These are phyloP conservation scores for Chelonia mydas DNA, from an alignment of 2,797 vertebrate genomes.

Conservation along the genomic window DNA sequence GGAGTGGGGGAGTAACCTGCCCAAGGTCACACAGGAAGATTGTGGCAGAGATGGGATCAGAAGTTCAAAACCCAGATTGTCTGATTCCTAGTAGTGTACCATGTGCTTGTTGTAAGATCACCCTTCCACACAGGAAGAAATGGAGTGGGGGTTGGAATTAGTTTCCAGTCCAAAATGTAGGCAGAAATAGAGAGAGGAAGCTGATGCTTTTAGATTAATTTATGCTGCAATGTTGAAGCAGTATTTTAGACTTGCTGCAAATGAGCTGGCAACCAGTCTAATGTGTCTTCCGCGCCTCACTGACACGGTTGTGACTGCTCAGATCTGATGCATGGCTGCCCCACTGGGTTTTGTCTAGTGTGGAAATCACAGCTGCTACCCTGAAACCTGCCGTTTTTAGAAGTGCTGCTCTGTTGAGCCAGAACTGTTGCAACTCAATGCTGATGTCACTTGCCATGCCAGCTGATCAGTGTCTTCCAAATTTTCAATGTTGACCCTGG, in stretches of 20 bases:
- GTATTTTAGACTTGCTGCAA: neutral
- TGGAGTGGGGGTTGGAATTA: neutral
- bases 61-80: neutral
- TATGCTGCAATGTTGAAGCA: neutral
- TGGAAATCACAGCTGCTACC: neutral
- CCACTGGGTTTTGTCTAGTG: neutral
- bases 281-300: neutral
- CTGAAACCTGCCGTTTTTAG: neutral
- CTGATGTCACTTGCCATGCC: neutral
- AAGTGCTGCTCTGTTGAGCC: neutral
- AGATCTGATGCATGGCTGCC: neutral
- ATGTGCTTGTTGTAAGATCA: neutral
- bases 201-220: neutral
- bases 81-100: neutral
- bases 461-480: neutral
- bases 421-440: neutral
- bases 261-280: neutral
- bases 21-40: neutral
- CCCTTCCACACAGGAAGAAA: neutral
- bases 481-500: neutral
- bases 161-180: neutral
- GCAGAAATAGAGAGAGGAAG: neutral
- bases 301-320: neutral
- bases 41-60: neutral
- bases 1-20: neutral